These are phyloP conservation scores for Dendronephthya gigantea DNA, from an alignment of 64 coral and sea anemone genomes.

Conservation along the genomic window DNA sequence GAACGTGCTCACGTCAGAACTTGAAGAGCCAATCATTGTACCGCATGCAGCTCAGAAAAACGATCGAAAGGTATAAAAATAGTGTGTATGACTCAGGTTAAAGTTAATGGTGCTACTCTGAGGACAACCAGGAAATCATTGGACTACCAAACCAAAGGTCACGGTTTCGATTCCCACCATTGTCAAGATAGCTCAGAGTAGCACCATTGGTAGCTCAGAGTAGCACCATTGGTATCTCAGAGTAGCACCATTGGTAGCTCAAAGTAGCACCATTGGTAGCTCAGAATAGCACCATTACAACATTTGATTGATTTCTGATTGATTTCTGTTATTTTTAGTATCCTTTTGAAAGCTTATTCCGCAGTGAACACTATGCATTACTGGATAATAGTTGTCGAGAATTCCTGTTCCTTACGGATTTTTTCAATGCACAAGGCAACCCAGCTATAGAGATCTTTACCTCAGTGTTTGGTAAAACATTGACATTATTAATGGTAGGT, in stretches of 20 bases:
- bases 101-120: no score
- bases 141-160: no score
- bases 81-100: no score
- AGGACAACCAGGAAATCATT: no score
- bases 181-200: no score
- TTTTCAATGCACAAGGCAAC: conserved; percentile 75
- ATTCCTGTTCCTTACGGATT: conserved; percentile 79
- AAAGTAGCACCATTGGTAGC: no score
- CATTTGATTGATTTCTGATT: no score
- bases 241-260: no score
- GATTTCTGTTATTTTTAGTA: conserved; percentile 49
- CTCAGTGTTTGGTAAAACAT: conserved; percentile 79
- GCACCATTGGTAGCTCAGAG: no score
- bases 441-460: conserved; percentile 75
- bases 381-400: conserved; percentile 92
- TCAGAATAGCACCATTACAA: no score
- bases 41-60: conserved; percentile 96
- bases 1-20: conserved; percentile 77
- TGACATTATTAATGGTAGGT: conserved; percentile 86
- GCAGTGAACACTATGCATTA: conserved; percentile 79
- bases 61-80: conserved; percentile 94
- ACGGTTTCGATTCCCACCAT: no score
- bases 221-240: no score
- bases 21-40: conserved; percentile 93
- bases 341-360: conserved; percentile 85